A percentile compares a stretch with the other conserved stretches of the same genome.
phyloP scores from a whole-genome alignment of 30 jellyfish, hydroid and myxozoan genomes.

The Clytia hemisphaerica region DNA sequence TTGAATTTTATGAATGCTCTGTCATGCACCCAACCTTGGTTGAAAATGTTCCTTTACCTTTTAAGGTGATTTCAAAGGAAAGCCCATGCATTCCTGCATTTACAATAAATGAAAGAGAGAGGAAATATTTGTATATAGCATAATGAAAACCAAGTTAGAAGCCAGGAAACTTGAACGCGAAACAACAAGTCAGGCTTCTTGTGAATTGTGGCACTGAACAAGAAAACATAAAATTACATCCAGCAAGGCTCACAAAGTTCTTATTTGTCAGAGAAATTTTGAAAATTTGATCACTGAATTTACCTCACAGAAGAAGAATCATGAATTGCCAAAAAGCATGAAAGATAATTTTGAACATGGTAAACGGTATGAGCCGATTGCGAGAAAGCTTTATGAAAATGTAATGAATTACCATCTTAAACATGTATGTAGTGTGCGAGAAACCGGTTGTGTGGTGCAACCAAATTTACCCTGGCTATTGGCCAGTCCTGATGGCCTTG shows the following conservation, averaged over 20 bases:
- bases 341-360: slow-evolving; percentile 45
- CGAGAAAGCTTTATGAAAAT: slow-evolving; percentile 24
- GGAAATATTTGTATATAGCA: too few relatives aligned
- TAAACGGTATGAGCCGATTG: slow-evolving; percentile 24
- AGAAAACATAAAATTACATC: slow-evolving; percentile 34
- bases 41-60: too few relatives aligned
- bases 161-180: slow-evolving; percentile 13
- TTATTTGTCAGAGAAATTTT: slow-evolving; percentile 21
- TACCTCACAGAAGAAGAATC: background rate
- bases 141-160: slow-evolving; percentile 3
- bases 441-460: slow-evolving; percentile 39
- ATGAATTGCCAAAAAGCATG: slow-evolving; percentile 2
- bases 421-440: slow-evolving; percentile 11
- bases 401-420: slow-evolving; percentile 17
- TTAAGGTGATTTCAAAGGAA: too few relatives aligned
- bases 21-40: too few relatives aligned
- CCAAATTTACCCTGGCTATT: slow-evolving; percentile 11
- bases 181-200: slow-evolving; percentile 17
- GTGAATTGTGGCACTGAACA: slow-evolving; percentile 9
- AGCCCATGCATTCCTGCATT: too few relatives aligned
- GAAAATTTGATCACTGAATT: slow-evolving; percentile 13
- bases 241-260: slow-evolving; percentile 33
- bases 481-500: background rate
- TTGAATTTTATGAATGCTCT: too few relatives aligned
- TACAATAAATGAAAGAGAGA: too few relatives aligned